These are phyloP conservation scores for Scaptodrosophila lebanonensis DNA, from an alignment of 1,140 invertebrate species.

Conservation along the genomic window DNA sequence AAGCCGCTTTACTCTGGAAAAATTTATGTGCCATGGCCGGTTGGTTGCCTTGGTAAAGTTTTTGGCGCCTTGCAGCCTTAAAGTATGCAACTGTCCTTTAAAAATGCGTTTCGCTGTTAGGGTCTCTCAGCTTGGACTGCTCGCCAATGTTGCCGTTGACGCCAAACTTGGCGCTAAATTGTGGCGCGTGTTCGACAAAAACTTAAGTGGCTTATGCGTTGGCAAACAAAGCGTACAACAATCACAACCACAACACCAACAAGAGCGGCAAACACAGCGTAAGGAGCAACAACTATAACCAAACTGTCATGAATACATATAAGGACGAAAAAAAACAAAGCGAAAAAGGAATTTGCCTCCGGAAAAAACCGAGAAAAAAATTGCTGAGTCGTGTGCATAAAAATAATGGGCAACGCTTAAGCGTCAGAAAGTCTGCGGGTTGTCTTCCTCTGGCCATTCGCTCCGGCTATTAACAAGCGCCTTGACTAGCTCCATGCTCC, in stretches of 20 bases:
- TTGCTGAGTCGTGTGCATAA: constrained; percentile 52
- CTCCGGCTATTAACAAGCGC: no score
- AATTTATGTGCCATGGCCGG: constrained; percentile 66
- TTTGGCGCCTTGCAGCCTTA: constrained; percentile 30
- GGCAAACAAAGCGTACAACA: constrained; percentile 24
- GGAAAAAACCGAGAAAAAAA: constrained; percentile 38
- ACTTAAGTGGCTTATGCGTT: constrained; percentile 72
- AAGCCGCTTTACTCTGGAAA: constrained; percentile 66
- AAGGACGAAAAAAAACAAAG: constrained; percentile 1
- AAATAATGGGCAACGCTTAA: constrained; percentile 58
- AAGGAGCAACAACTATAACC: not conserved
- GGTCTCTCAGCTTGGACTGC: no score
- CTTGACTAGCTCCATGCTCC: no score
- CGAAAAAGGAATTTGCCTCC: constrained; percentile 9
- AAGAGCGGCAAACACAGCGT: constrained; percentile 11
- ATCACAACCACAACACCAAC: constrained; percentile 20
- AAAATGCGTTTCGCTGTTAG: constrained; percentile 63
- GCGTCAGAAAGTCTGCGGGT: constrained; percentile 62
- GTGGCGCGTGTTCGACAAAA: constrained; percentile 69
- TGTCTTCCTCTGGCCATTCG: constrained; percentile 35
- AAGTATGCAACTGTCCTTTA: constrained; percentile 48
- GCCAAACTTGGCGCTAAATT: constrained; percentile 73
- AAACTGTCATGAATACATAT: no score
- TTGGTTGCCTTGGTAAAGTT: constrained; percentile 50
- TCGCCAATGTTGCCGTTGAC: constrained; percentile 61